A percentile compares a stretch with the other conserved stretches of the same genome.
Evolutionary conservation across 2,113 vertebrate genomes (phyloP).

Genomic region (Mixornis gularis): DNA sequence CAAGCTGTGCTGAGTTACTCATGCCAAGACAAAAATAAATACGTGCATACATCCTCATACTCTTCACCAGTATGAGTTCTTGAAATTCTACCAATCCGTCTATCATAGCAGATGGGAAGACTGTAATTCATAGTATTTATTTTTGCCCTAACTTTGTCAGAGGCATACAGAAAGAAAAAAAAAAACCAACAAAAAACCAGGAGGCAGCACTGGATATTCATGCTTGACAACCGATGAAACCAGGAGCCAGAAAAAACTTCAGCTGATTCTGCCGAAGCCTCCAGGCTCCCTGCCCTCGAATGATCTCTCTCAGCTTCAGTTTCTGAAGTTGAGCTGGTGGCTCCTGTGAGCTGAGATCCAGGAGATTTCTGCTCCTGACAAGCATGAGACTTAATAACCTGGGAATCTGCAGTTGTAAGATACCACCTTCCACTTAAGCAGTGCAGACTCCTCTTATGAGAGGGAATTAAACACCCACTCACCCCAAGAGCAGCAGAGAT

Average conservation of each 20-base stretch:
- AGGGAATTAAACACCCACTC: conserved; percentile 33
- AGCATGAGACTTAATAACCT: neutral
- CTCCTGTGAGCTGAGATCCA: neutral
- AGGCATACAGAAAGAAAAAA: neutral
- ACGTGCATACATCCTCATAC: neutral
- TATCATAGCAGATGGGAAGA: conserved; percentile 44
- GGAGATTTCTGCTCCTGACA: neutral
- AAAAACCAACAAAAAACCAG: neutral
- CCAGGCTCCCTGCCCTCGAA: neutral
- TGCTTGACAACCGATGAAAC: conserved; percentile 10
- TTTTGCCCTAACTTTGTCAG: conserved; percentile 41
- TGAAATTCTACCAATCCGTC: conserved; percentile 36
- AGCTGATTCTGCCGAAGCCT: conserved; percentile 9
- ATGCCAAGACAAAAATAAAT: conserved; percentile 28
- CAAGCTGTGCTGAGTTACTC: conserved; percentile 3
- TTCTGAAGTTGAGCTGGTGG: conserved; percentile 2
- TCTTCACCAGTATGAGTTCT: neutral
- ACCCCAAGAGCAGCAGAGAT: neutral
- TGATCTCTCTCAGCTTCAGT: neutral
- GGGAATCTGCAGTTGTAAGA: neutral
- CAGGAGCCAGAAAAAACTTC: conserved; percentile 32
- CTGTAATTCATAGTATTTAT: conserved; percentile 21
- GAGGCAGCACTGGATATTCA: conserved; percentile 5
- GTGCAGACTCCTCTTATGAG: neutral
- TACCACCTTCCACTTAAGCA: neutral